A percentile compares a stretch with the other conserved stretches of the same genome.
phyloP scores from a whole-genome alignment of 2,797 vertebrate genomes.

The Eleutherodactylus coqui region DNA sequence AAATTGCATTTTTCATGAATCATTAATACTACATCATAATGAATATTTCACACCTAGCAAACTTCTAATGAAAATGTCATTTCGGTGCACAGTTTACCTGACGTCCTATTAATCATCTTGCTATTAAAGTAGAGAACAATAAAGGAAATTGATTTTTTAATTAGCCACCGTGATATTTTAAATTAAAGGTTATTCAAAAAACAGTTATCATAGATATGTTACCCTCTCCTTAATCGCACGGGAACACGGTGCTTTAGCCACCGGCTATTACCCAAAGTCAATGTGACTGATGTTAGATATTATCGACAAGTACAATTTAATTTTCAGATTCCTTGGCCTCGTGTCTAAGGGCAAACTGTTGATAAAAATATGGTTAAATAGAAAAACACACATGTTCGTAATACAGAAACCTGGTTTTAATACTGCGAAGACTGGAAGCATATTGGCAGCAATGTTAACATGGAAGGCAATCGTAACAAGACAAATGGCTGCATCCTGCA shows the following conservation, averaged over 20 bases:
- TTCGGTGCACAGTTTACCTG: constrained; percentile 78
- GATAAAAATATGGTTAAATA: constrained; percentile 49
- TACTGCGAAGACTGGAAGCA: constrained; percentile 35
- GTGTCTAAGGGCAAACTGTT: constrained; percentile 11
- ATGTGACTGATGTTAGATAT: not conserved
- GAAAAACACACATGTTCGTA: not conserved
- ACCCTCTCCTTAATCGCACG: constrained; percentile 56
- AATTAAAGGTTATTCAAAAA: constrained; percentile 73
- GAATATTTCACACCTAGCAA: constrained; percentile 77
- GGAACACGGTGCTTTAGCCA: constrained; percentile 56
- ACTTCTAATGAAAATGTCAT: constrained; percentile 82
- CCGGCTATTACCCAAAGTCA: constrained; percentile 25
- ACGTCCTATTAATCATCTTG: constrained; percentile 75
- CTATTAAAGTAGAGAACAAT: constrained; percentile 72
- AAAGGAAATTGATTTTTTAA: constrained; percentile 76
- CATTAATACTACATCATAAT: constrained; percentile 72
- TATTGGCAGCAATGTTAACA: constrained; percentile 62
- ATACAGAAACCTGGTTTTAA: constrained; percentile 24
- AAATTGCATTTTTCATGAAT: constrained; percentile 73
- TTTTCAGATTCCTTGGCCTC: not conserved
- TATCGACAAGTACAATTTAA: constrained; percentile 23
- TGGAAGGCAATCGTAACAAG: constrained; percentile 67
- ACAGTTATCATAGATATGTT: constrained; percentile 65
- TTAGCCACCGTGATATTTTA: constrained; percentile 73
- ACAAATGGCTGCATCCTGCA: constrained; percentile 67